phyloP scores from a whole-genome alignment of 2,797 vertebrate species.

The Molossus molossus region DNA sequence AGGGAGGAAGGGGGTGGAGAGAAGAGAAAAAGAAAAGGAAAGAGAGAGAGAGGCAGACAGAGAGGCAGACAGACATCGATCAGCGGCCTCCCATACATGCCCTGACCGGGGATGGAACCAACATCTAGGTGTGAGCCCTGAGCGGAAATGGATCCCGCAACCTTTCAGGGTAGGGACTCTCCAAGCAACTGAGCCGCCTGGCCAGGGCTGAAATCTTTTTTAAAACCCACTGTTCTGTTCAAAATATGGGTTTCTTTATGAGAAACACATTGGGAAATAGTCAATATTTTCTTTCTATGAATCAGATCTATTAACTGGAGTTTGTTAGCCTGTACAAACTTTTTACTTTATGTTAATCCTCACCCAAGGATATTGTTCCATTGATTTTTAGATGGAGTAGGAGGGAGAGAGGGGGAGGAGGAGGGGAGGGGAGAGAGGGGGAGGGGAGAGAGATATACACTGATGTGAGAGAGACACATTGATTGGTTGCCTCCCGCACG shows the following conservation, averaged over 20 bases:
- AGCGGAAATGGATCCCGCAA: not conserved
- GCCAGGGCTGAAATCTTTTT: not conserved
- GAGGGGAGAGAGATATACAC: too few species aligned
- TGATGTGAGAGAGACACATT: too few species aligned
- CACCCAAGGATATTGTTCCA: too few species aligned
- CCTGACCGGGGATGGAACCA: not conserved
- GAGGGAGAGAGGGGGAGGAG: too few species aligned
- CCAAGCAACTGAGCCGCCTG: not conserved
- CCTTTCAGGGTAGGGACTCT: not conserved
- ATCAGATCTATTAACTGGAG: not conserved
- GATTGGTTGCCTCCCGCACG: too few species aligned
- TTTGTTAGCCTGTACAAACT: not conserved
- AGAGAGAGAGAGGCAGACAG: too few species aligned
- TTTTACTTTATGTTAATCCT: not conserved
- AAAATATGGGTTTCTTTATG: conserved; percentile 26
- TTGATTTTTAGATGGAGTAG: too few species aligned
- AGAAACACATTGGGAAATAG: conserved; percentile 9
- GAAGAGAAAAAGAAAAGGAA: too few species aligned
- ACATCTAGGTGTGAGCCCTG: too few species aligned
- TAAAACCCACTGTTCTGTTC: not conserved
- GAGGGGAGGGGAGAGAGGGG: too few species aligned
- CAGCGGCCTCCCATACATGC: not conserved
- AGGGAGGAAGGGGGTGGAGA: not conserved
- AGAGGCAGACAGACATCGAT: not conserved
- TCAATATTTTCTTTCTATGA: conserved; percentile 26